phyloP scores from a whole-genome alignment of 1,140 invertebrate genomes.

The Eulimnadia texana region DNA sequence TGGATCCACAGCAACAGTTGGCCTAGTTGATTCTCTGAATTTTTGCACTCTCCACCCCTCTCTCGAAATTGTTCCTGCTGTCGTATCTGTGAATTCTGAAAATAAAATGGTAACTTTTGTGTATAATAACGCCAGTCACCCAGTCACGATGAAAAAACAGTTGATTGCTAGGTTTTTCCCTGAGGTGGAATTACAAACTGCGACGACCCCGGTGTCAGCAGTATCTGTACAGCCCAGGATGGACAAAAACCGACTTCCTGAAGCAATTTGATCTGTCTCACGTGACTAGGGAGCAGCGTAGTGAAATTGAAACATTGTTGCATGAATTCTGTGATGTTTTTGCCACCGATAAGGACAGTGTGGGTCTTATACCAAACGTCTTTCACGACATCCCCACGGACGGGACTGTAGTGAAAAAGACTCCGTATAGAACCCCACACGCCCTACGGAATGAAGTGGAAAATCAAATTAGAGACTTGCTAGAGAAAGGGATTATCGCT shows the following conservation, averaged over 20 bases:
- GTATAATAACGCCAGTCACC: neutral
- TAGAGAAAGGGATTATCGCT: neutral
- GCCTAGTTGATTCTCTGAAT: neutral
- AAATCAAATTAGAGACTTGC: neutral
- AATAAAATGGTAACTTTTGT: neutral
- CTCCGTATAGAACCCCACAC: neutral
- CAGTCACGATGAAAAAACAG: neutral
- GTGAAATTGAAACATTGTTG: neutral
- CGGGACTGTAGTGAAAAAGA: neutral
- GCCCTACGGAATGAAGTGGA: neutral
- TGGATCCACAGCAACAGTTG: neutral
- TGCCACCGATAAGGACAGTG: neutral
- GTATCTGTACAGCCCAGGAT: neutral
- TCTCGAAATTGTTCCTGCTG: neutral
- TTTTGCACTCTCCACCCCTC: neutral
- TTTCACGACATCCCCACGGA: neutral
- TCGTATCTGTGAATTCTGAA: neutral
- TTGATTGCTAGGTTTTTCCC: neutral
- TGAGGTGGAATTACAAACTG: neutral
- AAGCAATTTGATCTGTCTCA: neutral
- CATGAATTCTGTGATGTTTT: neutral
- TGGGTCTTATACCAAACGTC: neutral
- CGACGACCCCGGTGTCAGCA: neutral
- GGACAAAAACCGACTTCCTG: neutral
- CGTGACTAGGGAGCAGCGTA: neutral